Evolutionary conservation across 1,140 invertebrate species (phyloP).

Genomic region (Bombus breviceps): DNA sequence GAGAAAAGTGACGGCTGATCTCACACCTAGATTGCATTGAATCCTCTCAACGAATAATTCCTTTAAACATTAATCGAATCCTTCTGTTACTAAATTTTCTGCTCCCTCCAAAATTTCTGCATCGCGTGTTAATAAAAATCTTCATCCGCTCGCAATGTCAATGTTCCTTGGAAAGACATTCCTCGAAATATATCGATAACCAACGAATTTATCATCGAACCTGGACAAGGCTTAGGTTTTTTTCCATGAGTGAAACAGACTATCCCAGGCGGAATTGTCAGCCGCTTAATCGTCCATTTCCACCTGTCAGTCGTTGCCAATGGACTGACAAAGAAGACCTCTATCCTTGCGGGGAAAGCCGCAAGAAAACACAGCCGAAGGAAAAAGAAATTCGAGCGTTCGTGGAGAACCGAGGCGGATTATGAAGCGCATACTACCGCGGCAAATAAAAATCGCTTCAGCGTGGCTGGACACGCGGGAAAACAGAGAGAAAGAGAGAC

Average conservation of each 20-base stretch:
- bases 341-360: conserved; percentile 63
- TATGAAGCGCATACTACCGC: conserved; percentile 70
- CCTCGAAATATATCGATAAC: background rate
- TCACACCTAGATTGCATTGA: no score
- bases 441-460: conserved; percentile 65
- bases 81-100: background rate
- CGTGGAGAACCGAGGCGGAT: conserved; percentile 69
- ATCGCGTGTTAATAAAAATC: background rate
- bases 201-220: conserved; percentile 31
- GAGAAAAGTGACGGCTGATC: no score
- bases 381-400: conserved; percentile 72
- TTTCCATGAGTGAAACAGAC: conserved; percentile 60
- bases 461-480: conserved; percentile 43
- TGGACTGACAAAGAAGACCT: conserved; percentile 73
- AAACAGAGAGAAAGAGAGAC: conserved; percentile 50
- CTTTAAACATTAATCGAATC: background rate
- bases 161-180: background rate
- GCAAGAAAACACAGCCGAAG: conserved; percentile 58
- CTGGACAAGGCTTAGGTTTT: background rate
- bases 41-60: no score
- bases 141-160: background rate
- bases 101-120: background rate
- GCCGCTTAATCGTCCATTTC: conserved; percentile 77
- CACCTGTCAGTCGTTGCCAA: conserved; percentile 76
- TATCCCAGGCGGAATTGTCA: conserved; percentile 73